Conservation (phyloP, 1,140 invertebrate species). For the Aradophagus sp. region DNA sequence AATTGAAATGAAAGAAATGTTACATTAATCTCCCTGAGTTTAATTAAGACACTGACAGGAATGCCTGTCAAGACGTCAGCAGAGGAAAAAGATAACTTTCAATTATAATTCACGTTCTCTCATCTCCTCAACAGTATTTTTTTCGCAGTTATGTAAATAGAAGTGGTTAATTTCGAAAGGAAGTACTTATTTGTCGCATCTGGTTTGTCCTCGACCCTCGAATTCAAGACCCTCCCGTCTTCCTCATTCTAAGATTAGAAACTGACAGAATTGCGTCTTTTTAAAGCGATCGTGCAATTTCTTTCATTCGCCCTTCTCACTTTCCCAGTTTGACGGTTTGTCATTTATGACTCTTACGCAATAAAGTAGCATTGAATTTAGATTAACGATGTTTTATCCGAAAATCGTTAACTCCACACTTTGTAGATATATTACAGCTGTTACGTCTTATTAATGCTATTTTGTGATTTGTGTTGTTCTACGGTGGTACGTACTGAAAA, state of each 20-base stretch:
- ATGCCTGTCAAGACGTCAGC: constrained; percentile 15
- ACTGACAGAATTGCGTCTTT: constrained; percentile 58
- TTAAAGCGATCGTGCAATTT: constrained; percentile 57
- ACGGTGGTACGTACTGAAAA: constrained; percentile 5
- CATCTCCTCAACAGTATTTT: constrained; percentile 23
- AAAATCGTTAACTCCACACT: background rate
- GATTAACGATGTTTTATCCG: background rate
- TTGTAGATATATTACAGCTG: background rate
- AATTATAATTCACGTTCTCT: too few relatives aligned
- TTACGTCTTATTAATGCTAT: background rate
- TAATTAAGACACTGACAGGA: constrained; percentile 33
- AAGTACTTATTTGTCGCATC: constrained; percentile 56
- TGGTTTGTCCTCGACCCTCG: constrained; percentile 49
- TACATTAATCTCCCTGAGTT: constrained; percentile 7
- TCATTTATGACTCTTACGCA: background rate
- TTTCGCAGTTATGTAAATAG: constrained; percentile 50
- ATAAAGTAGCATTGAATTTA: background rate
- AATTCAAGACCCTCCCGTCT: constrained; percentile 57
- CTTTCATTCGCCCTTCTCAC: background rate
- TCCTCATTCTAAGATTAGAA: constrained; percentile 71
- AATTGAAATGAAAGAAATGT: constrained; percentile 5
- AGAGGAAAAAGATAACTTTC: too few relatives aligned
- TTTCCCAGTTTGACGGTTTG: background rate
- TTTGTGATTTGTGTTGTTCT: background rate
- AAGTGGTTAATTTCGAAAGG: constrained; percentile 46